These are phyloP conservation scores for Holothuria leucospilota DNA, from an alignment of 53 echinoderm and acorn worm genomes.

Conservation along the genomic window DNA sequence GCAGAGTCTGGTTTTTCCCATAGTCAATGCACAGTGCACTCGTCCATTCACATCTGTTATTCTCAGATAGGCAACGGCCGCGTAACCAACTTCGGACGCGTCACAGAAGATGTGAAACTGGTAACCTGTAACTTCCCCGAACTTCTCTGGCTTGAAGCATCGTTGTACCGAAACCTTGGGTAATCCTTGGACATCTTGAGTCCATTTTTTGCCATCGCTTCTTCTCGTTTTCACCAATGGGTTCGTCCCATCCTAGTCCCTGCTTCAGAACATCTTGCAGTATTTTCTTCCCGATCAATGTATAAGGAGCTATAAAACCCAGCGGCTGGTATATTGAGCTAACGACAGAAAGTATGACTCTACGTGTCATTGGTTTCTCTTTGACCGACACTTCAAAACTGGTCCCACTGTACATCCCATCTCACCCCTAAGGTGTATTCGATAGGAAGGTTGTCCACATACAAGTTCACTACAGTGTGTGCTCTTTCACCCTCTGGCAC, in stretches of 20 bases:
- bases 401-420: conserved; percentile 36
- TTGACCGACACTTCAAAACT: too few species aligned
- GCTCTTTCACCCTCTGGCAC: conserved; percentile 56
- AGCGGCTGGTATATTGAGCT: too few species aligned
- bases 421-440: conserved; percentile 69
- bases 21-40: conserved; percentile 40
- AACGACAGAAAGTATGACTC: too few species aligned
- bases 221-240: conserved; percentile 2
- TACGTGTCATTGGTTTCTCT: too few species aligned
- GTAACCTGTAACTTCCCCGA: conserved; percentile 6
- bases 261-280: conserved; percentile 49
- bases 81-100: conserved; percentile 71
- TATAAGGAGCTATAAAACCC: conserved; percentile 70
- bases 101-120: conserved; percentile 63
- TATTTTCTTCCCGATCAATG: conserved; percentile 55
- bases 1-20: conserved; percentile 60
- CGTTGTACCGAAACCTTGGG: conserved; percentile 8
- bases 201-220: conserved; percentile 8
- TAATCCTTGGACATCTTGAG: neutral
- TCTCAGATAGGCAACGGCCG: conserved; percentile 59
- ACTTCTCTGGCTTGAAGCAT: conserved; percentile 37
- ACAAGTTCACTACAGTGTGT: conserved; percentile 42
- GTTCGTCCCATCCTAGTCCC: conserved; percentile 55
- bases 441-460: conserved; percentile 47
- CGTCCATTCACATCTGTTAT: conserved; percentile 28